Evolutionary conservation across 2,113 vertebrate species (phyloP).

Genomic region (Pelobates fuscus): DNA sequence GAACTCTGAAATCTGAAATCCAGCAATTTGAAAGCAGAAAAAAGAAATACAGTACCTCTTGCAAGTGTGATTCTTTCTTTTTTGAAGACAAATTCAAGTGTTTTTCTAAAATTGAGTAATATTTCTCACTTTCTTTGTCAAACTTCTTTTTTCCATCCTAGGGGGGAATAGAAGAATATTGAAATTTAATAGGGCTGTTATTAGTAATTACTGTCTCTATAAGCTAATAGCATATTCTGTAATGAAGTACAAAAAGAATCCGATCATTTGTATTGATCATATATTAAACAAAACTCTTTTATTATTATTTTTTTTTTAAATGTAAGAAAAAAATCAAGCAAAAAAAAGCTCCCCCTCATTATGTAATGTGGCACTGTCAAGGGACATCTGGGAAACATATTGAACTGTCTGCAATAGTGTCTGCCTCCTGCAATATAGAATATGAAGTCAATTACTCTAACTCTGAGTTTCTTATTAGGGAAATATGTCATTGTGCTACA

Average conservation of each 20-base stretch:
- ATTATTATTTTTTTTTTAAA: no score
- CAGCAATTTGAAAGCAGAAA: no score
- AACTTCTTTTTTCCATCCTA: conserved; percentile 97
- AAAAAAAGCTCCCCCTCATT: no score
- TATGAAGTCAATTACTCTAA: conserved; percentile 6
- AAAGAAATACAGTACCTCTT: conserved; percentile 76
- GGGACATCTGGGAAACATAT: conserved; percentile 14
- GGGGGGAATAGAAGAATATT: conserved; percentile 52
- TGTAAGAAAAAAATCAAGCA: background rate
- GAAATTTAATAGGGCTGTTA: conserved; percentile 34
- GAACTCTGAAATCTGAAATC: no score
- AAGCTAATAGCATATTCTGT: background rate
- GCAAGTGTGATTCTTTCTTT: conserved; percentile 92
- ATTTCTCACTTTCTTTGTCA: conserved; percentile 94
- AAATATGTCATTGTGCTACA: conserved; percentile 21
- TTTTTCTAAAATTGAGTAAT: conserved; percentile 91
- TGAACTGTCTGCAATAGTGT: background rate
- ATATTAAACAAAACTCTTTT: background rate
- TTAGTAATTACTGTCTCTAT: background rate
- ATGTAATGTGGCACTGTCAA: background rate
- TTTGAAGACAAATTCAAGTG: conserved; percentile 91
- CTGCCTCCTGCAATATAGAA: conserved; percentile 4
- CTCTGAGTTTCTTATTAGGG: conserved; percentile 3
- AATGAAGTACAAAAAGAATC: background rate
- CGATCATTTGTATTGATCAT: background rate